A percentile compares a stretch with the other conserved stretches of the same genome.
These are phyloP conservation scores for Seriola dumerili DNA, from an alignment of 2,113 vertebrate species.

Conservation along the genomic window DNA sequence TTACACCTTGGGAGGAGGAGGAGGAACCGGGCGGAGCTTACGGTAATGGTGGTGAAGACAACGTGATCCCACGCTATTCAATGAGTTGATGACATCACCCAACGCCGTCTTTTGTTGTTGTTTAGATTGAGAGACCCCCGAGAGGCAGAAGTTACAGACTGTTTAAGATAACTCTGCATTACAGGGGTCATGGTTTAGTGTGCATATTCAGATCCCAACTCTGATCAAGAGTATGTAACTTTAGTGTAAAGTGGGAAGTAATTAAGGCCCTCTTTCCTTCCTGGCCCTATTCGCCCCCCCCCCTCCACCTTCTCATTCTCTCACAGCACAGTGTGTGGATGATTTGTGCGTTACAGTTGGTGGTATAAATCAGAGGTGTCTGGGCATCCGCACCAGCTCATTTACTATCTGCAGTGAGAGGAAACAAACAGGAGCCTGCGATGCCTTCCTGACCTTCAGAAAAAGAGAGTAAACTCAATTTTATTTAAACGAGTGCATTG, in stretches of 20 bases:
- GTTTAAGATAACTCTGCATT: no score
- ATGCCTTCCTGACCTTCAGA: slow-evolving; percentile 40
- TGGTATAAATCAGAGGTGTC: slow-evolving; percentile 67
- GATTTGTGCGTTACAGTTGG: slow-evolving; percentile 44
- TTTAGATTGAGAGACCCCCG: no score
- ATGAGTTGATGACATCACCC: no score
- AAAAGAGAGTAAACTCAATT: not conserved
- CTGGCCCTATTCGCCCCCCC: not conserved
- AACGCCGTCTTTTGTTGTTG: no score
- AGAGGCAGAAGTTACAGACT: no score
- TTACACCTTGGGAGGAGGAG: no score
- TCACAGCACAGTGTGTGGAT: slow-evolving; percentile 16
- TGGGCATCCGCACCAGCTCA: slow-evolving; percentile 33
- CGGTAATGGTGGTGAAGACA: no score
- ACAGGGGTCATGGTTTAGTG: not conserved
- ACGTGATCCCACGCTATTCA: no score
- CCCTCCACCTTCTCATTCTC: not conserved
- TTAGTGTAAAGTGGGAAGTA: not conserved
- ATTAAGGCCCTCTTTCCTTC: not conserved
- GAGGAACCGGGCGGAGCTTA: no score
- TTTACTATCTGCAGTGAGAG: slow-evolving; percentile 24
- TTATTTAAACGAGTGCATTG: slow-evolving; percentile 14
- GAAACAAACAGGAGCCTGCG: slow-evolving; percentile 27
- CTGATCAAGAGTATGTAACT: slow-evolving; percentile 2
- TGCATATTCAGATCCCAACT: not conserved